Evolutionary conservation across 2,888 invertebrate genomes (phyloP).

Genomic region (Acleris emargana): DNA sequence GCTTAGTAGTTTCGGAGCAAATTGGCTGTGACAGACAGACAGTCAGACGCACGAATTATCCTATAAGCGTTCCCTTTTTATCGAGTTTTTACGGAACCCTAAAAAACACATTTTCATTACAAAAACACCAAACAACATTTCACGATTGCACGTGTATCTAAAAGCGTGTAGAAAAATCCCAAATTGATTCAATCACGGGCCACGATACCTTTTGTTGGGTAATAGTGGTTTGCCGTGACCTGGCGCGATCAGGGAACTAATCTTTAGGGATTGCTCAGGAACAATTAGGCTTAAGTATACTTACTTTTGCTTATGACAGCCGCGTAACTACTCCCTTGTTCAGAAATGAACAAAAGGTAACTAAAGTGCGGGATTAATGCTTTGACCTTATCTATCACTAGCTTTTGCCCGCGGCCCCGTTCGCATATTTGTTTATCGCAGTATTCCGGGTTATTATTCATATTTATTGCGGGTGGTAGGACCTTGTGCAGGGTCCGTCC

Average conservation of each 20-base stretch:
- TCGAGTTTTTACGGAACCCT: too few species aligned
- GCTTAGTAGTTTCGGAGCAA: too few species aligned
- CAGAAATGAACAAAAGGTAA: neutral
- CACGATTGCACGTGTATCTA: neutral
- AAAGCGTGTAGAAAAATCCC: conserved; percentile 20
- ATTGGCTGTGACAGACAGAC: too few species aligned
- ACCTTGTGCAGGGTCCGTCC: too few species aligned
- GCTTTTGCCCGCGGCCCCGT: neutral
- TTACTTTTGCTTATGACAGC: conserved; percentile 3
- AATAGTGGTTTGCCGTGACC: conserved; percentile 29
- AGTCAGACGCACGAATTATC: too few species aligned
- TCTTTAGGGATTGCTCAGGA: conserved; percentile 2
- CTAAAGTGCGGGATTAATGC: neutral
- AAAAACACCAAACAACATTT: too few species aligned
- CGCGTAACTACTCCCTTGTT: neutral
- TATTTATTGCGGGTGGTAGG: too few species aligned
- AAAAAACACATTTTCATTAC: too few species aligned
- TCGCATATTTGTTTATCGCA: too few species aligned
- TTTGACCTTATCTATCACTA: neutral
- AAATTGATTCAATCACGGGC: conserved; percentile 33
- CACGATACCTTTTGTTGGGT: conserved; percentile 28
- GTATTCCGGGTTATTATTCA: too few species aligned
- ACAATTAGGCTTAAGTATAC: conserved; percentile 8
- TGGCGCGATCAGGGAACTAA: conserved; percentile 11
- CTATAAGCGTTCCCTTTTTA: too few species aligned